A percentile compares a stretch with the other conserved stretches of the same genome.
Evolutionary conservation across 2,113 vertebrate species (phyloP).

Genomic region (Natator depressus): DNA sequence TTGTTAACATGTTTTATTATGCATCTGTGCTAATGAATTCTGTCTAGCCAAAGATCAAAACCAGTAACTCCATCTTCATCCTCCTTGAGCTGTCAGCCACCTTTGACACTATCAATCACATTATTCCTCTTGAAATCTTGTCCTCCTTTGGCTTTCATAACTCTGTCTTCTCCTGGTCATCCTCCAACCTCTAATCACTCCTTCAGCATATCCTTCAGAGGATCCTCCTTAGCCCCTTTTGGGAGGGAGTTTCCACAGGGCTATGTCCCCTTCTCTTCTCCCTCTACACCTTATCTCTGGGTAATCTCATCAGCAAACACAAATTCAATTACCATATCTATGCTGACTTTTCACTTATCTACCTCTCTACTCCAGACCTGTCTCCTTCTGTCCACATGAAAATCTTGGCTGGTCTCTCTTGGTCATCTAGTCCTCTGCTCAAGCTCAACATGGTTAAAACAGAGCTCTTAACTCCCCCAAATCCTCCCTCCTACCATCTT

Average conservation of each 20-base stretch:
- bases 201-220: background rate
- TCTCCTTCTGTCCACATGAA: slow-evolving; percentile 11
- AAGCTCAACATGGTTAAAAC: slow-evolving; percentile 4
- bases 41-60: background rate
- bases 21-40: background rate
- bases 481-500: background rate
- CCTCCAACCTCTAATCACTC: background rate
- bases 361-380: slow-evolving; percentile 18
- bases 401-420: slow-evolving; percentile 19
- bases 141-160: background rate
- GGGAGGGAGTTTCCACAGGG: background rate
- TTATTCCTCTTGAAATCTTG: background rate
- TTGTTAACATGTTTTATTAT: background rate
- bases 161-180: background rate
- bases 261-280: background rate
- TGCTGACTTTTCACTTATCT: background rate
- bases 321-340: slow-evolving; percentile 3
- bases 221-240: background rate
- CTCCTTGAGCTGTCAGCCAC: background rate
- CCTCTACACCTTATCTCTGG: rapidly evolving
- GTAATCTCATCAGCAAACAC: background rate
- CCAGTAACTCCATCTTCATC: background rate
- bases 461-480: slow-evolving; percentile 3
- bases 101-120: background rate
- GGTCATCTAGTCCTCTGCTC: slow-evolving; percentile 5